A percentile compares a stretch with the other conserved stretches of the same genome.
These are phyloP conservation scores for Latheticus oryzae DNA, from an alignment of 2,888 invertebrate genomes.

Conservation along the genomic window DNA sequence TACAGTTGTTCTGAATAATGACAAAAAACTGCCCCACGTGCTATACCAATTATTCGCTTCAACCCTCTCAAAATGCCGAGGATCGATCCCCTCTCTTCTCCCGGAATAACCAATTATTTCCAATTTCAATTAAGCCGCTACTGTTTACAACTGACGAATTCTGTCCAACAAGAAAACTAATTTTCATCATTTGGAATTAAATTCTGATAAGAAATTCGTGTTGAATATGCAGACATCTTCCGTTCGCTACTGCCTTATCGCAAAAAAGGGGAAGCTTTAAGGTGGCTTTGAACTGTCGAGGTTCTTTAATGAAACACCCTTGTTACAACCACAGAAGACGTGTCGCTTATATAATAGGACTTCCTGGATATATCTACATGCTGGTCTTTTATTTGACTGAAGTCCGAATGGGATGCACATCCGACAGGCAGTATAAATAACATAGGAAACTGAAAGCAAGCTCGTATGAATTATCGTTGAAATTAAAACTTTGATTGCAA, in stretches of 20 bases:
- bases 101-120: neutral
- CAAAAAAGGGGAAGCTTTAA: constrained; percentile 24
- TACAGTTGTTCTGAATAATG: too few species aligned
- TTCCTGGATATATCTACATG: constrained; percentile 9
- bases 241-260: constrained; percentile 15
- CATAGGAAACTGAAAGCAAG: too few species aligned
- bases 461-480: too few species aligned
- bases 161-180: constrained; percentile 12
- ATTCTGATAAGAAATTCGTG: neutral
- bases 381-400: constrained; percentile 13
- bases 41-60: neutral
- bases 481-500: too few species aligned
- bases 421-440: too few species aligned
- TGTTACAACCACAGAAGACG: constrained; percentile 16
- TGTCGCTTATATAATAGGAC: constrained; percentile 4
- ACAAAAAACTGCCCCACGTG: constrained; percentile 4
- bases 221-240: constrained; percentile 17
- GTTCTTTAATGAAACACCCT: constrained; percentile 31
- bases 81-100: neutral
- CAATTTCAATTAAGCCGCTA: constrained; percentile 11
- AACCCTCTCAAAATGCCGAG: neutral
- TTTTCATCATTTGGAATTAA: constrained; percentile 10
- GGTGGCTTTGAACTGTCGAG: constrained; percentile 23
- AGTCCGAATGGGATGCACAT: too few species aligned
- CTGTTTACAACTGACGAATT: constrained; percentile 5